phyloP scores from a whole-genome alignment of 2,888 invertebrate genomes.

The Ethmia dodecea region DNA sequence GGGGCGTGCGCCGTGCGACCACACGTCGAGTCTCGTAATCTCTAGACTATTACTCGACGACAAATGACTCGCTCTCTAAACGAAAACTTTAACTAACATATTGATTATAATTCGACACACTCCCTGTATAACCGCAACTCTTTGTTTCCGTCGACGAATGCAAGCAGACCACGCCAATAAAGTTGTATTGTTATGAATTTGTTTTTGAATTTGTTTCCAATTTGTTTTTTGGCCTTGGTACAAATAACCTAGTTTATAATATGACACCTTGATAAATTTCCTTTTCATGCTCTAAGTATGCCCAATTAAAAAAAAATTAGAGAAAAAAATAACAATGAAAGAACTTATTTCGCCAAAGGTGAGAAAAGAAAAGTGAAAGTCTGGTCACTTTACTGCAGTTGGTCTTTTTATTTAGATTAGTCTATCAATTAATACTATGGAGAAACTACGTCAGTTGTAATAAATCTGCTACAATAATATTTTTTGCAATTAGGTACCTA shows the following conservation, averaged over 20 bases:
- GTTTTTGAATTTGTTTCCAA: conserved; percentile 30
- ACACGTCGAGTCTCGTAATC: conserved; percentile 62
- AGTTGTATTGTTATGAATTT: conserved; percentile 49
- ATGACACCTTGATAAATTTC: conserved; percentile 17
- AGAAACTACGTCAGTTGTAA: too few relatives aligned
- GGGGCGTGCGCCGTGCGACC: conserved; percentile 54
- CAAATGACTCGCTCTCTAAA: conserved; percentile 42
- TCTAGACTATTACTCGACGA: conserved; percentile 58
- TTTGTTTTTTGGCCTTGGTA: conserved; percentile 49
- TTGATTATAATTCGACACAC: conserved; percentile 36
- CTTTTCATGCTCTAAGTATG: conserved; percentile 1
- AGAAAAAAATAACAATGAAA: neutral
- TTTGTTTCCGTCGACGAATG: conserved; percentile 40
- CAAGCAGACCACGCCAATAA: conserved; percentile 36
- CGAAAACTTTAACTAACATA: conserved; percentile 36
- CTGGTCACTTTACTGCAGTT: conserved; percentile 1
- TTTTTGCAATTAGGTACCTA: too few relatives aligned
- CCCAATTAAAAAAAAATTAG: neutral
- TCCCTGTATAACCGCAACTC: conserved; percentile 27
- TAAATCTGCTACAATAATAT: too few relatives aligned
- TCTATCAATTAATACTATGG: too few relatives aligned
- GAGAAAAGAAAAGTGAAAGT: conserved; percentile 11
- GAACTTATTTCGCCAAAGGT: too few relatives aligned
- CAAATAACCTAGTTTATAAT: conserved; percentile 37
- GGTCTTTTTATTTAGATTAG: conserved; percentile 1